phyloP scores from a whole-genome alignment of 2,113 vertebrate genomes.

The Rutilus rutilus region DNA sequence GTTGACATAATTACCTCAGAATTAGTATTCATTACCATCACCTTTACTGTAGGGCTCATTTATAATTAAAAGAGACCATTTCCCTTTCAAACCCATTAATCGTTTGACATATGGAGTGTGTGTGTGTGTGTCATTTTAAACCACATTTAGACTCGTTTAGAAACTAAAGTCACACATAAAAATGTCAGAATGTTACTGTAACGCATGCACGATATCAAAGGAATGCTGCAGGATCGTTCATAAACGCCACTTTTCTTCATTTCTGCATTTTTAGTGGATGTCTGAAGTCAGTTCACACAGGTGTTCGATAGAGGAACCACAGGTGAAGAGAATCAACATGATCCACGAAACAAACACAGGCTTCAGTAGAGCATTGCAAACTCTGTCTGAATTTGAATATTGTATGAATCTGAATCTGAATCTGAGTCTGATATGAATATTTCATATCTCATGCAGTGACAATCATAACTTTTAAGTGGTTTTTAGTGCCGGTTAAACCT shows the following conservation, averaged over 20 bases:
- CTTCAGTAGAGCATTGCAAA: too few relatives aligned
- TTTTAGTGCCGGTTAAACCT: too few relatives aligned
- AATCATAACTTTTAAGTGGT: too few relatives aligned
- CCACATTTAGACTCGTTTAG: constrained; percentile 7
- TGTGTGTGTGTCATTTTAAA: neutral
- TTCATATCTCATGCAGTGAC: too few relatives aligned
- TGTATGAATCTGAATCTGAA: too few relatives aligned
- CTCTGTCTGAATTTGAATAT: too few relatives aligned
- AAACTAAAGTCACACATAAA: neutral
- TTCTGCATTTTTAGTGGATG: neutral
- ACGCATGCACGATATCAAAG: neutral
- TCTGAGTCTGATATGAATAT: too few relatives aligned
- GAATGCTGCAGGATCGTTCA: neutral
- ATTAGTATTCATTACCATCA: constrained; percentile 20
- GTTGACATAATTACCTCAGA: constrained; percentile 32
- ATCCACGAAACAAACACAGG: neutral
- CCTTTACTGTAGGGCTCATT: neutral
- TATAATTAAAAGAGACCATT: constrained; percentile 20
- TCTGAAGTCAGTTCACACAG: neutral
- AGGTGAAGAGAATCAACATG: neutral
- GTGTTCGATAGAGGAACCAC: neutral
- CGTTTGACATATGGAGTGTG: neutral
- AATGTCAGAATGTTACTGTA: neutral
- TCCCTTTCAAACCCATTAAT: constrained; percentile 25
- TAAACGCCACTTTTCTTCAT: neutral